Base-by-base conservation (phyloP, 2,888 invertebrate genomes). In the Miltochrista miniata region DNA sequence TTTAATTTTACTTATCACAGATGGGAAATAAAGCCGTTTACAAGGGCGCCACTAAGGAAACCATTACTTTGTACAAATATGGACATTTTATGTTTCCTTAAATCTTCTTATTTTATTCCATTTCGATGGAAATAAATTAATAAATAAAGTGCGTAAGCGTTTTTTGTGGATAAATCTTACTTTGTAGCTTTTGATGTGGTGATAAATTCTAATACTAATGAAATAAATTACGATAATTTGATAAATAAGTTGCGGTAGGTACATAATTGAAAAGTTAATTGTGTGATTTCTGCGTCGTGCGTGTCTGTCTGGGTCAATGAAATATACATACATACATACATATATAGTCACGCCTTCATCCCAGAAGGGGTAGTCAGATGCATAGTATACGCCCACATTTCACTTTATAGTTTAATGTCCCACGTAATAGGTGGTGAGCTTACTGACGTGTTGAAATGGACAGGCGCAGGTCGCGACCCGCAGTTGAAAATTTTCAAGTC, bases 21-120 rank as follows among this genome's bases (percentile, higher is more conserved):
- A 51, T 45, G 49, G 30, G 18, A 51, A 46, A 51, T 46, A 38
- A 46, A 51, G 38, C 10, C 38, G n/a, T 46, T 38, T 34, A 38
- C 37, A 35, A 51, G 43, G 43, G 15, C 41, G 18, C 29, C 11
- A 3, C 8, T 15, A 12, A 51, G 51, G 51, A 47, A 47, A 34
- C 13, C 47, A 43, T 44, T 29, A 51, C 38, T 44, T 47, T 35
- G 29, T 31, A 39, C 43, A 43, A 30, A 36, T 39, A 51, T 42
- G 42, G 46, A 37, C 37, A 34, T 46, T 29, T 51, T 41, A 47
- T 43, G 30, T 35, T 31, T 47, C 24, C 31, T 13, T 51, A 43
- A 15, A 38, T 29, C 43, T 12, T 39, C 39, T 37, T 41, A 41
- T 39, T 51, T 51, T 43, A 51, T 43, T 8, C 0, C 7, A 42